Base-by-base conservation (phyloP, 2,797 vertebrate genomes). In the Synaphobranchus kaupii region DNA sequence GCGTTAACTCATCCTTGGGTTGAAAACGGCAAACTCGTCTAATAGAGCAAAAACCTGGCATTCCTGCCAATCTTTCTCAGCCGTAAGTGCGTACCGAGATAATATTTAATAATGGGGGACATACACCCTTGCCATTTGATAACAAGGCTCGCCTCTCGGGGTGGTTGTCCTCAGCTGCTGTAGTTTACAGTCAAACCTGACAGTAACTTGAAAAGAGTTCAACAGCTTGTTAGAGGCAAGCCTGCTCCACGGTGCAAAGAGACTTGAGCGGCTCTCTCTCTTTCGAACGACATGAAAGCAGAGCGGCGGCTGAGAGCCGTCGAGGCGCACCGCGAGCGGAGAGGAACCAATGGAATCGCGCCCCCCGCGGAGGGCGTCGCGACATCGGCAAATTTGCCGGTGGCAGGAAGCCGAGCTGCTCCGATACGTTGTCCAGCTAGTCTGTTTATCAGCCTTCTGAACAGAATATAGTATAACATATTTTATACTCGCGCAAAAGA, bases 171-270 rank as follows among this genome's bases (percentile, higher is more conserved):
- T 60, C 60, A 63, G 87, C 73, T 13, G 34, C 48, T 81, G 86
- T 22, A 82, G 87, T 83, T 85, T 85, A 82, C 71, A 68, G 87
- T 83, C 84, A 71, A 68, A 85, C 48, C 84, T 83, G 84, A 73
- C 85, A 88, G 88, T 34, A 71, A 78, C 39, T 84, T 7, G 47
- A 52, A 81, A 34, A 50, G 83, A 88, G 58, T 84, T 83, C 50
- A 78, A 58, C 78, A 90, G 86, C 87, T 90, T 81, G 68, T 88
- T 68, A 87, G 47, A 22, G 87, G 68, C 54, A 88, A 68, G 22
- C 73, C 87, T 52, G n/a, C 60, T 83, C 63, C 48, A 3, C 34
- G 81, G 81, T 63, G 20, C n/a, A 34, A 71, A 50, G 58, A 50
- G 86, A 63, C 34, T 39, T 44, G 34, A 76, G 73, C 73, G 39